Percentiles rank a stretch among this genome's conserved stretches.
Evolutionary conservation across 2,797 vertebrate genomes (phyloP).

Genomic region (Streptopelia turtur): DNA sequence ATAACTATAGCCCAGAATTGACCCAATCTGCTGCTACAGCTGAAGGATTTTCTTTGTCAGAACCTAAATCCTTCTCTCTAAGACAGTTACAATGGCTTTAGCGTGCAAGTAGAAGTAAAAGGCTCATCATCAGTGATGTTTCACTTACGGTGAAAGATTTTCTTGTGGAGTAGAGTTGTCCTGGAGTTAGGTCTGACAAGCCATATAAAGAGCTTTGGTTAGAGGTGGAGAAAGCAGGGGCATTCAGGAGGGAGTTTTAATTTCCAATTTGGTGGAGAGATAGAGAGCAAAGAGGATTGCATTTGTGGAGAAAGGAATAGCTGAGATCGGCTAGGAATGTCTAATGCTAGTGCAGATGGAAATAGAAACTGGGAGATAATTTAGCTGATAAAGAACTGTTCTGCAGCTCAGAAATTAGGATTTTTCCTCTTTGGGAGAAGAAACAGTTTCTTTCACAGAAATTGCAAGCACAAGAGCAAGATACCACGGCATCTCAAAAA

Average conservation of each 20-base stretch:
- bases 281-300: neutral
- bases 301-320: neutral
- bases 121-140: neutral
- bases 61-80: neutral
- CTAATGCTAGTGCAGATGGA: neutral
- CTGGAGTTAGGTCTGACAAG: neutral
- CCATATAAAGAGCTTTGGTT: neutral
- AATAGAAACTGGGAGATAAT: neutral
- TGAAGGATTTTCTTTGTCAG: neutral
- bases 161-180: neutral
- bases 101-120: neutral
- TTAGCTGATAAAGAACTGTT: neutral
- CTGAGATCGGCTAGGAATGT: neutral
- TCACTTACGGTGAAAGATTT: neutral
- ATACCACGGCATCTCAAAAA: neutral
- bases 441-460: neutral
- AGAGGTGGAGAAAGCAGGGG: neutral
- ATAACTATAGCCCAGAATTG: neutral
- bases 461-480: neutral
- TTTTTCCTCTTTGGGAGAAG: neutral
- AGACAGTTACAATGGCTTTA: neutral
- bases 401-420: neutral
- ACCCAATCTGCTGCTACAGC: neutral
- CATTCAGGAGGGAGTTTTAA: neutral
- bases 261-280: neutral